phyloP scores from a whole-genome alignment of 2,797 vertebrate genomes.

The Anisognathus igniventris region DNA sequence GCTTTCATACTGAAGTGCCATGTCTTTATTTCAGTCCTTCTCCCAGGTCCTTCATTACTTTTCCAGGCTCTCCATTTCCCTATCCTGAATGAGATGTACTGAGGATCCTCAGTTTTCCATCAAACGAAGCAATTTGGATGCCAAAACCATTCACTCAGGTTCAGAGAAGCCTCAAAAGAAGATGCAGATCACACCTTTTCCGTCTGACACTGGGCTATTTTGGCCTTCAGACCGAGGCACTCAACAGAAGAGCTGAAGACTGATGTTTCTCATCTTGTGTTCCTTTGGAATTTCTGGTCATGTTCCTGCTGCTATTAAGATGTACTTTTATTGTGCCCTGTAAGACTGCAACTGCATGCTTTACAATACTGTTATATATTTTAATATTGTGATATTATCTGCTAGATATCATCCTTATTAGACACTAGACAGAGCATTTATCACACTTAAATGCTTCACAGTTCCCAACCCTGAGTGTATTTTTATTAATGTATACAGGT shows the following conservation, averaged over 20 bases:
- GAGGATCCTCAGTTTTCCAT: background rate
- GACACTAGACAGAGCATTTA: background rate
- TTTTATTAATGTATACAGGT: constrained; percentile 27
- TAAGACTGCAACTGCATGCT: background rate
- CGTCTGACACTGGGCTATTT: background rate
- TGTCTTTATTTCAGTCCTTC: background rate
- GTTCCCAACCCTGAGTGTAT: background rate
- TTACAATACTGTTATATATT: background rate
- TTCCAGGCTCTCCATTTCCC: background rate
- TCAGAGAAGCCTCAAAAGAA: background rate
- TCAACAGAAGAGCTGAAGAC: background rate
- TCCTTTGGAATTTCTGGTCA: background rate
- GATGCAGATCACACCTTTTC: background rate
- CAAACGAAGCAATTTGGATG: background rate
- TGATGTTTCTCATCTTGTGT: background rate
- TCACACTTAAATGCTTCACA: constrained; percentile 15
- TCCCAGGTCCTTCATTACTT: background rate
- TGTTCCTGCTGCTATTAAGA: background rate
- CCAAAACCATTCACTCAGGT: background rate
- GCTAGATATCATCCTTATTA: constrained; percentile 4
- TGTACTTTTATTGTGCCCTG: background rate
- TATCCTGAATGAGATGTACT: background rate
- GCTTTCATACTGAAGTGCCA: background rate
- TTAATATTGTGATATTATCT: constrained; percentile 1
- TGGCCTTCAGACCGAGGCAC: background rate